Percentiles rank a stretch among this genome's conserved stretches.
Conservation (phyloP, 2,113 vertebrate genomes). For the Heteronetta atricapilla region DNA sequence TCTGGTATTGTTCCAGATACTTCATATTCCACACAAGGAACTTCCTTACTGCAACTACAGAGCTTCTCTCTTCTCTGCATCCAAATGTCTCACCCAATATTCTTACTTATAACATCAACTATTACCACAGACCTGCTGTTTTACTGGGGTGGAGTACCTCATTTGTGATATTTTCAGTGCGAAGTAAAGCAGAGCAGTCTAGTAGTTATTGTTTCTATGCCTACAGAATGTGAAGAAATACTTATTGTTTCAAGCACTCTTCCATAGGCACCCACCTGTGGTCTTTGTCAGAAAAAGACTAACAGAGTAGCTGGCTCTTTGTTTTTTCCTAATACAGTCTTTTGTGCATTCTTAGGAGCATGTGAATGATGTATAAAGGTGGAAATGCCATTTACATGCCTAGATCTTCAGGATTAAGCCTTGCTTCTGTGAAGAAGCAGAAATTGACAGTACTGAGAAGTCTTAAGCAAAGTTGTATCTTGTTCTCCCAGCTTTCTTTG, state of each 20-base stretch:
- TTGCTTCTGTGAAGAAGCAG: background rate
- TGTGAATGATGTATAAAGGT: background rate
- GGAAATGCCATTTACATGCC: background rate
- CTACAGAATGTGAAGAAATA: background rate
- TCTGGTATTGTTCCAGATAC: background rate
- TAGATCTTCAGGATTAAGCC: background rate
- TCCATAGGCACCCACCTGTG: background rate
- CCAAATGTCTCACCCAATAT: too few relatives aligned
- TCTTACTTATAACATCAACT: background rate
- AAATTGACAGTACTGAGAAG: background rate
- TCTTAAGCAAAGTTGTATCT: background rate
- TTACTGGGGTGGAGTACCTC: background rate
- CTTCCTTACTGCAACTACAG: too few relatives aligned
- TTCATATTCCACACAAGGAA: background rate
- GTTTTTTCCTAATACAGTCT: background rate
- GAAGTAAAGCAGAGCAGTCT: background rate
- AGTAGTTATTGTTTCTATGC: background rate
- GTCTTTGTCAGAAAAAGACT: background rate
- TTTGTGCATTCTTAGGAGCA: rapidly evolving
- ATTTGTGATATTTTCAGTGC: background rate
- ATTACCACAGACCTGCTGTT: background rate
- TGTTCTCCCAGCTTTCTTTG: background rate
- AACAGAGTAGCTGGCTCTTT: background rate
- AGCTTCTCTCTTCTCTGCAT: background rate
- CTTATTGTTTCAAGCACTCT: background rate